A percentile compares a stretch with the other conserved stretches of the same genome.
phyloP scores from a whole-genome alignment of 35 echinoderm and acorn worm genomes.

The Apostichopus californicus region DNA sequence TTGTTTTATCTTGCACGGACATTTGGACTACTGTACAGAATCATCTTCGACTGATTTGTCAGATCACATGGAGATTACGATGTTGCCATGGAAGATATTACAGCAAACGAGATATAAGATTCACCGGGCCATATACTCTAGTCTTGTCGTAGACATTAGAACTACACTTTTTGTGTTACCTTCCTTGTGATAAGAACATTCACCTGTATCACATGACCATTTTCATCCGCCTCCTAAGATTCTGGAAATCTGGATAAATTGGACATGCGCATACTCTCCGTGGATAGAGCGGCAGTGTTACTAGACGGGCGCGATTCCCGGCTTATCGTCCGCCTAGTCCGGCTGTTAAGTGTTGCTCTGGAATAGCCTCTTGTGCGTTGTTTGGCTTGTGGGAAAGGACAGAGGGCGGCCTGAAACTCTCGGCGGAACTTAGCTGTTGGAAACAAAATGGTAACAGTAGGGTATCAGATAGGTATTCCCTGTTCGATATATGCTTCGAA shows the following conservation, averaged over 20 bases:
- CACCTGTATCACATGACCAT: not conserved
- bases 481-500: too few relatives aligned
- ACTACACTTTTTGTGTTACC: too few relatives aligned
- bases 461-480: too few relatives aligned
- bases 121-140: too few relatives aligned
- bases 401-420: slow-evolving; percentile 49
- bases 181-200: too few relatives aligned
- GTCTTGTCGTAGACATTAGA: too few relatives aligned
- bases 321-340: not conserved
- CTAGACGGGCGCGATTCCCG: slow-evolving; percentile 34
- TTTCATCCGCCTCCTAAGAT: not conserved
- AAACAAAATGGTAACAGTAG: not conserved
- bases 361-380: slow-evolving; percentile 31
- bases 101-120: too few relatives aligned
- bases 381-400: not conserved
- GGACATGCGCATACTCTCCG: slow-evolving; percentile 23
- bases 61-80: too few relatives aligned
- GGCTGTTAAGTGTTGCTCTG: slow-evolving; percentile 22
- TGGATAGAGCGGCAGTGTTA: slow-evolving; percentile 16
- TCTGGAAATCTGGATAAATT: not conserved
- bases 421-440: slow-evolving; percentile 58
- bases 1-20: too few relatives aligned
- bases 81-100: too few relatives aligned
- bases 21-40: too few relatives aligned
- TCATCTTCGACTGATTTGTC: too few relatives aligned